Base-by-base conservation (phyloP, 2,113 vertebrate species). In the Lanius collurio region DNA sequence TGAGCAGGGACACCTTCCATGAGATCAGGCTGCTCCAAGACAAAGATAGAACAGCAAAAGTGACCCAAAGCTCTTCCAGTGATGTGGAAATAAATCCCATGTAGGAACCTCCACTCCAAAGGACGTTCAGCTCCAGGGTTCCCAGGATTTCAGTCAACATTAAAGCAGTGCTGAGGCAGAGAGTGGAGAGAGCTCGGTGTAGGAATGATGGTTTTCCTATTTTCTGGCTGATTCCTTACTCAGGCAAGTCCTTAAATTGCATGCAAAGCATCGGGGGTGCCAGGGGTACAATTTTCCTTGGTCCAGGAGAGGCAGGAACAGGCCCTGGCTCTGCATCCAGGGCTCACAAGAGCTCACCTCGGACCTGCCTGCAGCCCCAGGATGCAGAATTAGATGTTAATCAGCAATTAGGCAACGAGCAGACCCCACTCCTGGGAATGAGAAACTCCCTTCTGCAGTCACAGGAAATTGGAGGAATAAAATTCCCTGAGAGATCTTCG, bases 341-440 rank as follows among this genome's bases (percentile, higher is more conserved):
- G 1, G 18, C 33, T 88, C 88, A 23, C n/a, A 63, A 35, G 6
- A 70, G 37, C 64, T 95, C 83, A 80, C 27, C 68, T 27, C 59
- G 59, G 80, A 92, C 68, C 35, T 63, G 30, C 47, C 71, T 73
- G 42, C 89, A 80, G 79, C 82, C 80, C 41, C 92, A 80, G 71
- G 75, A 53, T 50, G 76, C 55, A 83, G 63, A 75, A 3, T 33
- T 27, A 59, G 86, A 75, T 63, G 73, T 74, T 94, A 86, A 93
- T 94, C 89, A 92, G 88, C 42, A 92, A 92, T 83, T 86, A 95
- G 88, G 83, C 31, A 94, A 92, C 0, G 9, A 68, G 80, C 83
- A 92, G 68, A 44, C 60, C 5, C 37, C 2, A n/a, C 83, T 94
- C 68, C 33, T 56, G 91, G 83, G 83, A 92, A 83, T 27, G 20